phyloP scores from a whole-genome alignment of 2,113 vertebrate species.

The Pelodiscus sinensis region DNA sequence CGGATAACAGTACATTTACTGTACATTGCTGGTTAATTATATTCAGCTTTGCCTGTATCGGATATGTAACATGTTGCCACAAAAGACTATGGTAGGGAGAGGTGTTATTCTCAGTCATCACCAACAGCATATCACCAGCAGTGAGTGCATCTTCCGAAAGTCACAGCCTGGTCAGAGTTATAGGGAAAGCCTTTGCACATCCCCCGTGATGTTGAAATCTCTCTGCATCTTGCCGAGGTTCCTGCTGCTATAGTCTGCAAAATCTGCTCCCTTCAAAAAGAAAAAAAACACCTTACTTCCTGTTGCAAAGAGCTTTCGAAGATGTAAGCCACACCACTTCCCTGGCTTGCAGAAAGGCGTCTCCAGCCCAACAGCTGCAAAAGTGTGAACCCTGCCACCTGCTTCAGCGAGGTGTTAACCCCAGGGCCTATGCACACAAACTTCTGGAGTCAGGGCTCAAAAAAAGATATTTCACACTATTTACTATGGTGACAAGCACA shows the following conservation, averaged over 20 bases:
- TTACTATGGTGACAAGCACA: not conserved
- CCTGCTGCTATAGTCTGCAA: not conserved
- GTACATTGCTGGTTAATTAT: not conserved
- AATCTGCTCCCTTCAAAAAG: not conserved
- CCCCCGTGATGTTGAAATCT: not conserved
- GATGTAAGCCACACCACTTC: not conserved
- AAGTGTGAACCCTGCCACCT: not conserved
- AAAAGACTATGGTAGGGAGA: not conserved
- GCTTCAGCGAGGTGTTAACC: not conserved
- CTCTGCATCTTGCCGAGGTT: not conserved
- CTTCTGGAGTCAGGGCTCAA: rapidly evolving
- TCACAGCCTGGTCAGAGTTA: not conserved
- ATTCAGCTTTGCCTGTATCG: not conserved
- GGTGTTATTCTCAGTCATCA: not conserved
- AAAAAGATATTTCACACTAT: not conserved
- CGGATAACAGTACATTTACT: no score
- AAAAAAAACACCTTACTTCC: not conserved
- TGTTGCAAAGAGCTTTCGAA: not conserved
- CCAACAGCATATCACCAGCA: rapidly evolving
- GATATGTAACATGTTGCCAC: not conserved
- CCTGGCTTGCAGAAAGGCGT: not conserved
- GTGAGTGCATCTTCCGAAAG: not conserved
- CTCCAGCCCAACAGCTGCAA: rapidly evolving
- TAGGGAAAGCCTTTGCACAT: not conserved
- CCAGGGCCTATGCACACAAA: not conserved